These are phyloP conservation scores for Telmatherina bonti DNA, from an alignment of 2,797 vertebrate genomes.

Conservation along the genomic window DNA sequence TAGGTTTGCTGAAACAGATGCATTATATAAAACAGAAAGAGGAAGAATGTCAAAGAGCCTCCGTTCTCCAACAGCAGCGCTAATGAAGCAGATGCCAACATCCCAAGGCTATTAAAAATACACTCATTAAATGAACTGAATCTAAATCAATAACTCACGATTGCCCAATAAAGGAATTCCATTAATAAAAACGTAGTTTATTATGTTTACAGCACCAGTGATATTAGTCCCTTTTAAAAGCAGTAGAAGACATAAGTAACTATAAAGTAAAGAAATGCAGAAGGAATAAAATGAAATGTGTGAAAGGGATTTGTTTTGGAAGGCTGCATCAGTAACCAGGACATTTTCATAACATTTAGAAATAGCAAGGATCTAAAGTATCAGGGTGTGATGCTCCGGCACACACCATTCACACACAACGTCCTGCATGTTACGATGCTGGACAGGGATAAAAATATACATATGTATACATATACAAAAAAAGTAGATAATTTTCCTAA, in stretches of 20 bases:
- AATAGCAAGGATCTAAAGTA: too few species aligned
- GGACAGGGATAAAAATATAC: too few species aligned
- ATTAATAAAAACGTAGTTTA: constrained; percentile 6
- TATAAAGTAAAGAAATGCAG: background rate
- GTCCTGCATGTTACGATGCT: too few species aligned
- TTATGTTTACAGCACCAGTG: background rate
- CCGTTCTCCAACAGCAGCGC: background rate
- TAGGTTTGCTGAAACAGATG: background rate
- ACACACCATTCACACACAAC: too few species aligned
- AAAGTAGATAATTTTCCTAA: too few species aligned
- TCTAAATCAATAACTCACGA: background rate
- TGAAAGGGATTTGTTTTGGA: constrained; percentile 19
- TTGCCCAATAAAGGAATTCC: background rate
- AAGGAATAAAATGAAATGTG: constrained; percentile 13
- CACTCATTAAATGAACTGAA: background rate
- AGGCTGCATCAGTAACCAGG: constrained; percentile 20
- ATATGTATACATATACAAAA: too few species aligned
- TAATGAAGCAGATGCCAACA: background rate
- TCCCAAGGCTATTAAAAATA: background rate
- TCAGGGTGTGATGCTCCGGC: too few species aligned
- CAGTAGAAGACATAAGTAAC: background rate
- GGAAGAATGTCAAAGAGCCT: background rate
- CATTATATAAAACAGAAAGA: background rate
- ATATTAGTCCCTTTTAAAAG: constrained; percentile 3
- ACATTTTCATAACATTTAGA: too few species aligned